Evolutionary conservation across 2,888 invertebrate species (phyloP).

Genomic region (Ellobium chinense): DNA sequence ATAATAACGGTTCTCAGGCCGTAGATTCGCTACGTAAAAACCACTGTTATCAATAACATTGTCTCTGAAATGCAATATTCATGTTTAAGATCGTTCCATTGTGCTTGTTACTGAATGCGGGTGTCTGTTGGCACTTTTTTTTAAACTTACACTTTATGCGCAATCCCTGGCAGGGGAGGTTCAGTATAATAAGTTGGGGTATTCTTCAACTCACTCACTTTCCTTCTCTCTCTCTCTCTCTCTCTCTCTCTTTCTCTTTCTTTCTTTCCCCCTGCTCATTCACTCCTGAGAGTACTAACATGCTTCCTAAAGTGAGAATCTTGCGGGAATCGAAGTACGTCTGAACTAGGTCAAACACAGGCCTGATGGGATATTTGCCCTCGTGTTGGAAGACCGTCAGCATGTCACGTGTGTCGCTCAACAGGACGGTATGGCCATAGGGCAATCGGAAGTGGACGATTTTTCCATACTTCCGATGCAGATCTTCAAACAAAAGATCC

Average conservation of each 20-base stretch:
- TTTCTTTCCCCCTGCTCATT: conserved; percentile 8
- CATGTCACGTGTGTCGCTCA: conserved; percentile 16
- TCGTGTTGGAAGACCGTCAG: conserved; percentile 22
- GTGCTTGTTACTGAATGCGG: no score
- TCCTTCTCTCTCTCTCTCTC: conserved; percentile 8
- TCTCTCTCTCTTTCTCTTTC: conserved; percentile 23
- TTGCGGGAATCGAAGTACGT: not conserved
- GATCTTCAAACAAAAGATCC: conserved; percentile 1
- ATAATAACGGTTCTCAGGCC: no score
- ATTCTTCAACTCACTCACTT: not conserved
- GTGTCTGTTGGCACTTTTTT: no score
- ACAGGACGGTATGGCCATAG: conserved; percentile 2
- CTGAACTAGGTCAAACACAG: conserved; percentile 5
- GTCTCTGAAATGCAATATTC: no score
- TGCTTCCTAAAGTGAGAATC: conserved; percentile 2
- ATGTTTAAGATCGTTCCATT: no score
- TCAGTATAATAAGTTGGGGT: no score
- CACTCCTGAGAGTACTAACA: conserved; percentile 34
- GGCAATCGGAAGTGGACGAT: conserved; percentile 6
- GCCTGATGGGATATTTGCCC: conserved; percentile 5
- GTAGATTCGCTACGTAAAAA: no score
- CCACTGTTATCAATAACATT: no score
- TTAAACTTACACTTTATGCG: no score
- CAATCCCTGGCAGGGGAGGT: no score
- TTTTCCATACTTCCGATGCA: conserved; percentile 14